Evolutionary conservation across 2,797 vertebrate genomes (phyloP).

Genomic region (Anolis apletophallus): DNA sequence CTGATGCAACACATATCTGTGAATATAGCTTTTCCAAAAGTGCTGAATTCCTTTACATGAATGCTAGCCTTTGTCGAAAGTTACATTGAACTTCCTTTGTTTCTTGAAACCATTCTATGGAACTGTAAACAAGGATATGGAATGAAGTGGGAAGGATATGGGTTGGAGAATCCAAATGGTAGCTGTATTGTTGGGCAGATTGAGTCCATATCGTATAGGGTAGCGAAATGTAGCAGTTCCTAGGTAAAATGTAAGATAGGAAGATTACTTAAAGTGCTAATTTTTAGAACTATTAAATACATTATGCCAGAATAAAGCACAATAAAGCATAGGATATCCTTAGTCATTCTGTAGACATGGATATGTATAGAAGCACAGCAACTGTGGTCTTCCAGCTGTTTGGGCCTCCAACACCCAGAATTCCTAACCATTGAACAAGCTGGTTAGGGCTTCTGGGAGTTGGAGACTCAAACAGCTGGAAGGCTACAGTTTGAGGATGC

Average conservation of each 20-base stretch:
- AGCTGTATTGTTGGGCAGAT: neutral
- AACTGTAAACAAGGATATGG: neutral
- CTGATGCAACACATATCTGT: neutral
- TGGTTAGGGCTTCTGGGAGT: too few species aligned
- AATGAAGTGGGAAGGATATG: neutral
- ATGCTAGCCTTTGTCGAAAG: neutral
- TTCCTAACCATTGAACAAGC: too few species aligned
- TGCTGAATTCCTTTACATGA: neutral
- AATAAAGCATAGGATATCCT: neutral
- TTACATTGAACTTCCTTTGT: neutral
- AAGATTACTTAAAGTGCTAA: neutral
- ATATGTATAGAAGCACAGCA: too few species aligned
- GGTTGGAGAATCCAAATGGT: neutral
- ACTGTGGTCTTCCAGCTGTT: too few species aligned
- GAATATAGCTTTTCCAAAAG: neutral
- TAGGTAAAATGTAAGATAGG: neutral
- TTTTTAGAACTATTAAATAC: neutral
- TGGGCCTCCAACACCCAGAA: too few species aligned
- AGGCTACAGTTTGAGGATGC: too few species aligned
- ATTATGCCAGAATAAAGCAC: neutral
- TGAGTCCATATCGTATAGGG: accelerated
- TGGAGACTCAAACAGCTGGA: too few species aligned
- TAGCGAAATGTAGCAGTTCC: neutral
- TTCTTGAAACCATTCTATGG: neutral
- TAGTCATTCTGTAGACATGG: too few species aligned